Conservation (phyloP, 2,113 vertebrate genomes). For the Elephas maximus region DNA sequence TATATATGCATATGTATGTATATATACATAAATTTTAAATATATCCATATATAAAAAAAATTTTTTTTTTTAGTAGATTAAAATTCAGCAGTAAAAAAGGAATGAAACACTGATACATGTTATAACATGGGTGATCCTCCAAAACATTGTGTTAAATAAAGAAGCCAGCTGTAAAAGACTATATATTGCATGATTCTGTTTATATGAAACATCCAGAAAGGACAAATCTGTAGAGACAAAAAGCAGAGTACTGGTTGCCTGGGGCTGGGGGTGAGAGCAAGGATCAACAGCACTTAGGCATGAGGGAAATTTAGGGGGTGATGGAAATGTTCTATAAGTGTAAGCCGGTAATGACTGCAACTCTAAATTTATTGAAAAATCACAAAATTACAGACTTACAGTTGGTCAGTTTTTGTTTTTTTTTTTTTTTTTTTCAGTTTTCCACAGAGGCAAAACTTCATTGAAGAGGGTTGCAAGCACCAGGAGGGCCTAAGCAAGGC, state of each 20-base stretch:
- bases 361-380: neutral
- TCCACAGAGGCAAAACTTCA: no score
- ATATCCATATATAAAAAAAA: neutral
- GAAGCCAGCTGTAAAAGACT: neutral
- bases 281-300: neutral
- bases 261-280: neutral
- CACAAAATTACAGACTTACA: neutral
- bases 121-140: neutral
- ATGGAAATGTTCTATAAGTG: neutral
- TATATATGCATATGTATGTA: no score
- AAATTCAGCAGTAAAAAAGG: slow-evolving; percentile 61
- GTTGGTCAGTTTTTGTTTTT: neutral
- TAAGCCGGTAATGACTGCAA: neutral
- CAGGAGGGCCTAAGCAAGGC: no score
- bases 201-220: neutral
- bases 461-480: no score
- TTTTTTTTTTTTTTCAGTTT: no score
- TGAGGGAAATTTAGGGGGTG: neutral
- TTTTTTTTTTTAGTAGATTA: slow-evolving; percentile 2
- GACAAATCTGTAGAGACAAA: neutral
- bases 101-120: neutral
- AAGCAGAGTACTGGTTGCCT: neutral
- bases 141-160: neutral
- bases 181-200: neutral
- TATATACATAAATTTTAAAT: no score